Conservation (phyloP, 2,797 vertebrate species). For the Psittacula echo region DNA sequence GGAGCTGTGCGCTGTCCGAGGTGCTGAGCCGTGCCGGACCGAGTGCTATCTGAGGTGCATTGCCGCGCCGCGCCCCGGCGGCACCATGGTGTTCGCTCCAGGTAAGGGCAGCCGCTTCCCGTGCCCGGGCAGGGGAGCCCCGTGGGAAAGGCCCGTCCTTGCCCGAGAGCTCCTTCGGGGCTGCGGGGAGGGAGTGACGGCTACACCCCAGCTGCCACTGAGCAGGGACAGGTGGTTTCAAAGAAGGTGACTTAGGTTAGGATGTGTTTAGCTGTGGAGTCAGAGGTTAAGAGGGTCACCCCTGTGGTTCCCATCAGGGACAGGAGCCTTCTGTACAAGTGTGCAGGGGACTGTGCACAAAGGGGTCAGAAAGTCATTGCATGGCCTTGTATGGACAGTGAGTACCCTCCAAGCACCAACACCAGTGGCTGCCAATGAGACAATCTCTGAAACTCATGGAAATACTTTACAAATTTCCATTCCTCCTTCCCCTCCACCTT, state of each 20-base stretch:
- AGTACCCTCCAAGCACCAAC: not conserved
- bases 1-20: not conserved
- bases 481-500: accelerated
- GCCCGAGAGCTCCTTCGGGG: not conserved
- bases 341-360: not conserved
- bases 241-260: not conserved
- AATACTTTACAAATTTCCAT: not conserved
- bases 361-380: not conserved
- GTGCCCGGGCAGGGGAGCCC: not conserved
- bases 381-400: not conserved
- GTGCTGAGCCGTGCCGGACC: not conserved
- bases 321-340: not conserved
- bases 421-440: not conserved
- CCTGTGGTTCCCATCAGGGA: not conserved
- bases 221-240: not conserved
- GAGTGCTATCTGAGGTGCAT: not conserved
- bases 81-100: conserved; percentile 67
- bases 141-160: not conserved
- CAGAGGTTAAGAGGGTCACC: not conserved
- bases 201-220: not conserved
- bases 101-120: conserved; percentile 38
- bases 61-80: not conserved
- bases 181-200: not conserved
- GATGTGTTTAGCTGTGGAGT: not conserved
- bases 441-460: not conserved